Base-by-base conservation (phyloP, 2,888 invertebrate genomes). In the Amphipoea lucens region DNA sequence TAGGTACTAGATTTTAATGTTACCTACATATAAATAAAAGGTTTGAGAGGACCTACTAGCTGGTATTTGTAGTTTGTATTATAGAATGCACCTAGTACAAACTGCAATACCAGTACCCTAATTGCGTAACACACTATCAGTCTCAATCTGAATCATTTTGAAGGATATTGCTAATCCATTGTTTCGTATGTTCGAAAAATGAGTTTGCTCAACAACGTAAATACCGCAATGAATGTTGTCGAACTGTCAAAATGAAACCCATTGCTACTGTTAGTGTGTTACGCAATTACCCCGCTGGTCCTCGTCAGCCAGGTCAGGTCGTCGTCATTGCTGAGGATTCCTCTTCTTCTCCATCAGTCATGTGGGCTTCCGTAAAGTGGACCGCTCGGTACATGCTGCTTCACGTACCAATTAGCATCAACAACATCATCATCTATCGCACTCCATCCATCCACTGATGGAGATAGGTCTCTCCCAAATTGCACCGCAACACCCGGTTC, bases 1-100 rank as follows among this genome's bases (percentile, higher is more conserved):
- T 29, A 29, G 29, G 29, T 60, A 51, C 57, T 51, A 73, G 20
- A 72, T 72, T 42, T 54, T 14, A 65, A 36, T 36, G 20, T 78
- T 54, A 67, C 29, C 29, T 29, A 29, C 29, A 40, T 48, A 20
- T 17, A n/a, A 45, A 5, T 17, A 3, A 29, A 14, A 42, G 6
- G n/a, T 14, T n/a, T n/a, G 48, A 9, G 7, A n/a, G 6, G n/a
- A n/a, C 40, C 3, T 29, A 29, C 29, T 29, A 29, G 29, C 29
- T 57, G n/a, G 11, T 57, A 17, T 29, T 36, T 20, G 20, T 45
- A 29, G 42, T 42, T 42, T 11, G 20, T 54, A 23, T 2, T 20
- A 20, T 20, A 23, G 2, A 51, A 51, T 51, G 6, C 17, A 51
- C 20, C 51, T 51, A 23, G 20, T 7, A 23, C 54, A 54, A 51